phyloP scores from a whole-genome alignment of 2,888 invertebrate genomes.

The Agelastica alni region DNA sequence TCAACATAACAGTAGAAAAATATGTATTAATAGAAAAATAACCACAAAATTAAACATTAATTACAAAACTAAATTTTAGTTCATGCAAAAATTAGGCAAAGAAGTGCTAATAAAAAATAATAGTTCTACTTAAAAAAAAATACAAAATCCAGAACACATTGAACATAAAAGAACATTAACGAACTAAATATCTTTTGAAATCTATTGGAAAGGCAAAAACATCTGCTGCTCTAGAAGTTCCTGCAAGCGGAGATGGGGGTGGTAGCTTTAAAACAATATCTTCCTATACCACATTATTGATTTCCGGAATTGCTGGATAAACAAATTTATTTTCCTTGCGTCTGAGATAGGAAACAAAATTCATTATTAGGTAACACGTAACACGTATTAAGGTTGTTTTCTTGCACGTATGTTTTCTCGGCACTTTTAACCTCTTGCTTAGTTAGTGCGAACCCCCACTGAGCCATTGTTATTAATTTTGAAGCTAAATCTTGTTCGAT shows the following conservation, averaged over 20 bases:
- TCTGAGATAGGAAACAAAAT: no score
- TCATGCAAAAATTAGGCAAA: background rate
- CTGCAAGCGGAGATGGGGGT: background rate
- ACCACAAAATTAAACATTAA: background rate
- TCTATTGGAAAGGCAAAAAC: background rate
- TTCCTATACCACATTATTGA: slow-evolving; percentile 14
- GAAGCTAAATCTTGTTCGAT: background rate
- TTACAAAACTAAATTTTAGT: no score
- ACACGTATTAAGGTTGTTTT: no score
- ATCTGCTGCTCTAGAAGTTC: background rate
- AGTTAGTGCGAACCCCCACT: background rate
- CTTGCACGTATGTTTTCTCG: no score
- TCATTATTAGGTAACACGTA: no score
- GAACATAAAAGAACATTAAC: background rate
- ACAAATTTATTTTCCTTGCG: slow-evolving; percentile 16
- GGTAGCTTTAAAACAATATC: background rate
- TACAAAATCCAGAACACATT: no score
- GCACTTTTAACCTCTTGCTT: background rate
- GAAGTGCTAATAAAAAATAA: background rate
- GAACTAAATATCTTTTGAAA: background rate
- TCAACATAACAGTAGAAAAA: background rate
- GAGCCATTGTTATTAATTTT: background rate
- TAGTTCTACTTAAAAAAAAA: no score
- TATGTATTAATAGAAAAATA: background rate
- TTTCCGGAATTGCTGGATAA: slow-evolving; percentile 9